phyloP scores from a whole-genome alignment of 2,888 invertebrate species.

The Pomacea canaliculata region DNA sequence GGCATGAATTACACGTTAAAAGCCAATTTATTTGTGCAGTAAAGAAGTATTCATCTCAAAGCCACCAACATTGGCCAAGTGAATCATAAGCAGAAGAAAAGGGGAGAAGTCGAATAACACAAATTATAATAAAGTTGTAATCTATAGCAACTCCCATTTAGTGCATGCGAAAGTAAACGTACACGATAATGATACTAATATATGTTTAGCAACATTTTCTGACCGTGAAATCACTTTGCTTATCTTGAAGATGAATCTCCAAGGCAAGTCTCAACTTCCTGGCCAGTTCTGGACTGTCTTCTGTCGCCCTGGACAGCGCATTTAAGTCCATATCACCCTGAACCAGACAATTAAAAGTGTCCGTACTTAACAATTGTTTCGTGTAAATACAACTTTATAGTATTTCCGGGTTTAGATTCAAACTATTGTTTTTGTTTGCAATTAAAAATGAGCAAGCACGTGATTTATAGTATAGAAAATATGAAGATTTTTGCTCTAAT shows the following conservation, averaged over 20 bases:
- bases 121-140: too few relatives aligned
- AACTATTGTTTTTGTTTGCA: too few relatives aligned
- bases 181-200: too few relatives aligned
- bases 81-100: too few relatives aligned
- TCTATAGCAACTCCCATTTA: too few relatives aligned
- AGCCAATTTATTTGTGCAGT: neutral
- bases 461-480: too few relatives aligned
- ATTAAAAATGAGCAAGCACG: too few relatives aligned
- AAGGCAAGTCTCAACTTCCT: slow-evolving; percentile 40
- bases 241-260: slow-evolving; percentile 37
- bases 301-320: slow-evolving; percentile 35
- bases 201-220: neutral
- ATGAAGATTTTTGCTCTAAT: too few relatives aligned
- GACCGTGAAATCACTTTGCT: slow-evolving; percentile 53
- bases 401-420: too few relatives aligned
- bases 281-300: slow-evolving; percentile 46
- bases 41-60: too few relatives aligned
- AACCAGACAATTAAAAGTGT: neutral
- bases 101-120: neutral
- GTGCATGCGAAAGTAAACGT: too few relatives aligned
- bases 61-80: too few relatives aligned
- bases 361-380: neutral
- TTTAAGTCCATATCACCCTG: slow-evolving; percentile 12
- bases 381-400: neutral
- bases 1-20: neutral